phyloP scores from a whole-genome alignment of 2,113 vertebrate species.

The Gallinago jamesoni region DNA sequence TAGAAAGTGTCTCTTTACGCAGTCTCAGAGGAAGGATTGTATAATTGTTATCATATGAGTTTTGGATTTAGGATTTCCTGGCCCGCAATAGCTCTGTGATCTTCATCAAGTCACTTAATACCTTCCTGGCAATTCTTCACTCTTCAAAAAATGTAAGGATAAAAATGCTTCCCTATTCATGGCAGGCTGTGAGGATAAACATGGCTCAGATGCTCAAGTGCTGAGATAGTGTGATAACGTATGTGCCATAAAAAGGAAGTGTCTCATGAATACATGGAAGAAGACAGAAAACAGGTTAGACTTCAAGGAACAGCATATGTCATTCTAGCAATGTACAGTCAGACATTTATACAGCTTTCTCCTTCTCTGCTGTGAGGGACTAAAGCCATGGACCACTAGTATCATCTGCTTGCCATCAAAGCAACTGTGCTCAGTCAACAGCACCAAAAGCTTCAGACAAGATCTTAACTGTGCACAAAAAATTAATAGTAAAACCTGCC shows the following conservation, averaged over 20 bases:
- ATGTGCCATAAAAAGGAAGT: not conserved
- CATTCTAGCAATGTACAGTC: not conserved
- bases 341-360: not conserved
- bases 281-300: not conserved
- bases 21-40: not conserved
- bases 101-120: not conserved
- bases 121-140: not conserved
- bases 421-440: not conserved
- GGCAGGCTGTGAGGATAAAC: not conserved
- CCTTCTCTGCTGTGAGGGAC: not conserved
- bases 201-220: not conserved
- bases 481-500: not conserved
- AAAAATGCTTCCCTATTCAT: not conserved
- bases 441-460: not conserved
- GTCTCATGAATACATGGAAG: not conserved
- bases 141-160: not conserved
- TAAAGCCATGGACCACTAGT: not conserved
- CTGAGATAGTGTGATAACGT: not conserved
- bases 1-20: not conserved
- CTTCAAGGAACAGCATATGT: not conserved
- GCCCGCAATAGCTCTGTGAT: not conserved
- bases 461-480: not conserved
- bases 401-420: not conserved
- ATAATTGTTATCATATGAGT: not conserved
- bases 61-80: not conserved